Evolutionary conservation across 2,797 vertebrate genomes (phyloP), one percentile per base, ranked within the genome.

Genomic region (Dendrocincla tyrannina): DNA sequence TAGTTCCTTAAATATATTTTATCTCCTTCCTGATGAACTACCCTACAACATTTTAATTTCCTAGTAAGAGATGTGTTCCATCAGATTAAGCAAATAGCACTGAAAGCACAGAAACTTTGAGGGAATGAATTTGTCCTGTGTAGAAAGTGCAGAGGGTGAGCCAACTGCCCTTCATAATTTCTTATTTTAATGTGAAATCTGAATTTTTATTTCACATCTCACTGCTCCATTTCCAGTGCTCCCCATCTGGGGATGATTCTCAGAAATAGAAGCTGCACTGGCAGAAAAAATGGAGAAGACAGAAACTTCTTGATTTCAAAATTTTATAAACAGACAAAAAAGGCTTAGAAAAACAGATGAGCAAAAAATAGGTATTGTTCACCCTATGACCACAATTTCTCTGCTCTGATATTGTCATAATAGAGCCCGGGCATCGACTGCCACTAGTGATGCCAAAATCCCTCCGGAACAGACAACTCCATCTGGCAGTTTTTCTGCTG

Each of bases 121-220:
- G 44, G 42, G 30, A 76, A 22, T 81, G 5, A 73, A 86, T 85
- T 69, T 84, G 55, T 89, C 59, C 72, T 81, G 50, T 44, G 55
- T 16, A 32, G 66, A 70, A 86, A 85, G 44, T 17, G 44, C n/a
- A 93, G 39, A 74, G 20, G 18, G 32, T 88, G 44, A 82, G 25
- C 30, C 85, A 86, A 60, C 19, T 78, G 53, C 49, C 24, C 2
- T 73, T 89, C 50, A 49, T 66, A 75, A 72, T 81, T 91, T 58
- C 72, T 83, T 89, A 77, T 83, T 85, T 27, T 89, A 88, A 73
- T 77, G 44, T 41, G 44, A 77, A 88, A 78, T 42, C 35, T 47
- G 60, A 92, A 82, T 91, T 91, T 69, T 93, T 28, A 64, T 93
- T 81, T 95, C 73, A 84, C 50, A 84, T 91, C 58, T 93, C 58